Evolutionary conservation across 2,113 vertebrate genomes (phyloP).

Genomic region (Toxotes jaculatrix): DNA sequence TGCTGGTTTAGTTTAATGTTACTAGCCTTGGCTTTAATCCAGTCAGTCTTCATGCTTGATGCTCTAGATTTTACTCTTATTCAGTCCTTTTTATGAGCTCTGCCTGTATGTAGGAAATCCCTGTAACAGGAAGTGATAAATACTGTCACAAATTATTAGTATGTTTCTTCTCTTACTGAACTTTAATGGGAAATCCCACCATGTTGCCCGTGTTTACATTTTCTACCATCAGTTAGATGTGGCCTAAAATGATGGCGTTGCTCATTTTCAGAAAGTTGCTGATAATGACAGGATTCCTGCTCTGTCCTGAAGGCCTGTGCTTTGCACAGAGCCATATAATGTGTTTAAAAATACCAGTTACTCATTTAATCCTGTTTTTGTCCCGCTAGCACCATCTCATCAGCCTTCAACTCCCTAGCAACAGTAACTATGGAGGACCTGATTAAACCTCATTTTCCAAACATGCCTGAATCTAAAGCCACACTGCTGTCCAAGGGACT

Average conservation of each 20-base stretch:
- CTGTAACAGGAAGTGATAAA: no score
- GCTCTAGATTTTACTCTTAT: no score
- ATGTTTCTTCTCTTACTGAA: background rate
- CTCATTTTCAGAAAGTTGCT: no score
- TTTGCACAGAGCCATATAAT: background rate
- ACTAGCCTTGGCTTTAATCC: no score
- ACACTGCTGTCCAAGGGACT: conserved; percentile 91
- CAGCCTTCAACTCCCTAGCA: conserved; percentile 96
- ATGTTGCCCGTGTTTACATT: background rate
- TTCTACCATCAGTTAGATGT: background rate
- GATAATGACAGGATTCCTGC: no score
- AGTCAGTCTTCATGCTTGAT: no score
- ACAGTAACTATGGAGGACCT: conserved; percentile 98
- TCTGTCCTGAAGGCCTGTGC: background rate
- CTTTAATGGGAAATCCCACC: background rate
- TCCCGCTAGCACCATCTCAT: conserved; percentile 92
- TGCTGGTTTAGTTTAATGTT: no score
- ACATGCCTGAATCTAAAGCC: conserved; percentile 87
- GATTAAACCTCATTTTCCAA: conserved; percentile 89
- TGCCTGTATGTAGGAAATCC: no score
- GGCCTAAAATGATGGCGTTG: no score
- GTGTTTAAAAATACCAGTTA: background rate
- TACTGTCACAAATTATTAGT: no score
- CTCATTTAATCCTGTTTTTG: background rate
- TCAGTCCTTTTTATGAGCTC: no score